Base-by-base conservation (phyloP, 2,888 invertebrate genomes). In the Druceiella hillmani region DNA sequence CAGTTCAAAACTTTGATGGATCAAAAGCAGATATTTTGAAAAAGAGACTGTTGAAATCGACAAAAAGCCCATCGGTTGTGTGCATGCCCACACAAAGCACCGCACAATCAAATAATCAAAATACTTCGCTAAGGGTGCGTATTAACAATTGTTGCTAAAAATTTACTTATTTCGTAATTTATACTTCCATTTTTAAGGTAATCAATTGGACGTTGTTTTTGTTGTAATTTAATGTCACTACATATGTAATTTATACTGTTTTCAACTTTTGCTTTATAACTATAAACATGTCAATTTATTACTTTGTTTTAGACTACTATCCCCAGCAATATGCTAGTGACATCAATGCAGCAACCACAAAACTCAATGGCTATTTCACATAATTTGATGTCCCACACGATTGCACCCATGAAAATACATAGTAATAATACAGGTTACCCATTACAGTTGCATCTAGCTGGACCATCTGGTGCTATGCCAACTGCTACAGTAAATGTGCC, bases 1-100 rank as follows among this genome's bases (percentile, higher is more conserved):
- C 61, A 67, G 65, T 69, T 68, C 67, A 65, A 69, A 70, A 70
- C 63, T 70, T 68, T 66, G 67, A 67, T 50, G 68, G 64, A 48
- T 60, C 66, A 43, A 69, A 66, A 61, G 61, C 65, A 42, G 70
- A 69, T 61, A 69, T 70, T 56, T 64, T 70, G 55, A 69, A 69
- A 66, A 70, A 68, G 59, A 65, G 68, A 62, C 61, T 70, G 56
- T 57, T 70, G 52, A 69, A 68, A 58, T 61, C 67, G 26, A 54
- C 55, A 38, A 64, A 58, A 51, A 53, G 13, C 11, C 3, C 11
- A 15, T 6, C 12, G 59, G 46, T 55, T 62, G 46, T 49, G 57
- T 55, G 54, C 36, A 61, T 59, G 57, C 51, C 60, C 46, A 53
- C 63, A 47, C 61, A 61, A 49, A 63, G 55, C 50, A 58, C 55